Base-by-base conservation (phyloP, 2,888 invertebrate genomes). In the Hypsopygia costalis region DNA sequence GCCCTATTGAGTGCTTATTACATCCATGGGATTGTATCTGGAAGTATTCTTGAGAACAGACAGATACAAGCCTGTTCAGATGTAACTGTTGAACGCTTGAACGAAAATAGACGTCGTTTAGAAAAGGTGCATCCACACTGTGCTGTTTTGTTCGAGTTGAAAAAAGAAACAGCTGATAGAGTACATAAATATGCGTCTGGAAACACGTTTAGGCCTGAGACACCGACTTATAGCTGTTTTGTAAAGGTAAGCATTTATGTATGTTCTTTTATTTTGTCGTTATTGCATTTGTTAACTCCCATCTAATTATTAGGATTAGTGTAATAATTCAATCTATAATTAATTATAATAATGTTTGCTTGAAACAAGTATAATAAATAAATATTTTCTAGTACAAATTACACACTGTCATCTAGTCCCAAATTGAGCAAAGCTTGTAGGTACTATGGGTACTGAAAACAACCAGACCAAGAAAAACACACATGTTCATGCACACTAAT, bases 1-100 rank as follows among this genome's bases (percentile, higher is more conserved):
- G 81, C 80, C 6, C 69, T 93, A 34, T 76, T 91, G 6, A 83
- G 90, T 6, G 83, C 90, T 10, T 93, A 93, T 48, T 90, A 91
- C 44, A 73, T 91, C 35, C 90, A 92, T 6, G 81, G 83, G 0
- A 58, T 88, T 0, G 62, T 73, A 3, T 67, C 58, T 42, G 89
- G 80, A 1, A 71, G 55, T 45, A 63, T 89, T 22, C 56, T 71
- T 1, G 68, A 74, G 12, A 69, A 73, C 12, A 68, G 60, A n/a
- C 63, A 69, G 30, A 55, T 90, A 6, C 55, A 63, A 9, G 73
- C 55, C 8, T 64, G 73, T 5, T 69, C 70, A 0, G 62, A 78
- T 29, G 64, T 83, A 0, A 41, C 55, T 0, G 46, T 54, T 5
- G 66, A 69, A 6, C 58, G 47, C 38, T 65, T 76, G 32, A 55